A percentile compares a stretch with the other conserved stretches of the same genome.
These are phyloP conservation scores for Campylorhamphus procurvoides DNA, from an alignment of 2,113 vertebrate genomes.

Conservation along the genomic window DNA sequence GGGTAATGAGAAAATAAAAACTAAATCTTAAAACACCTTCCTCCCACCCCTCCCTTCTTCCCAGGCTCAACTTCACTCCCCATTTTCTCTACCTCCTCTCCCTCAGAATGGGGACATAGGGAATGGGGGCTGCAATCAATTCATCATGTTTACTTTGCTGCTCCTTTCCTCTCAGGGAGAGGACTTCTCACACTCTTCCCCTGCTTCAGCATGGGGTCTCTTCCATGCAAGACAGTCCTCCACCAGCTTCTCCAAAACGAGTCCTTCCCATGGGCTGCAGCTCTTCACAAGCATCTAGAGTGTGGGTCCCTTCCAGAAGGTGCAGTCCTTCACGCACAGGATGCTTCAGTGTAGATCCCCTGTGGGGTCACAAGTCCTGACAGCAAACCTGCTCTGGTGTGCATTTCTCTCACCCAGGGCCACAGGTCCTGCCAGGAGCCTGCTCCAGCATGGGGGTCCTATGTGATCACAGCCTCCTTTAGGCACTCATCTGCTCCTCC, in stretches of 20 bases:
- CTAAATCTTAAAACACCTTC: not conserved
- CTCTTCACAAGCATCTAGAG: not conserved
- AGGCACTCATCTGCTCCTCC: not conserved
- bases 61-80: not conserved
- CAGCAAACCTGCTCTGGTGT: not conserved
- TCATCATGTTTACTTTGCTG: not conserved
- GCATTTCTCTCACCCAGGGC: no score
- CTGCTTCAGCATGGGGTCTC: not conserved
- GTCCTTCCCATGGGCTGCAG: not conserved
- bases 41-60: not conserved
- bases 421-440: not conserved
- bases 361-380: accelerated
- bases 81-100: not conserved
- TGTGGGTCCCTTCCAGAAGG: not conserved
- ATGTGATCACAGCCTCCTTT: not conserved
- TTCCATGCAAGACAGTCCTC: not conserved
- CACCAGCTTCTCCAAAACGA: accelerated
- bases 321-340: not conserved
- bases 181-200: not conserved
- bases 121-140: not conserved
- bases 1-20: not conserved
- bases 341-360: not conserved
- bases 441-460: not conserved
- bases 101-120: no score
- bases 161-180: not conserved